phyloP scores from a whole-genome alignment of 2,888 invertebrate species.

The Allolobophora icterica region DNA sequence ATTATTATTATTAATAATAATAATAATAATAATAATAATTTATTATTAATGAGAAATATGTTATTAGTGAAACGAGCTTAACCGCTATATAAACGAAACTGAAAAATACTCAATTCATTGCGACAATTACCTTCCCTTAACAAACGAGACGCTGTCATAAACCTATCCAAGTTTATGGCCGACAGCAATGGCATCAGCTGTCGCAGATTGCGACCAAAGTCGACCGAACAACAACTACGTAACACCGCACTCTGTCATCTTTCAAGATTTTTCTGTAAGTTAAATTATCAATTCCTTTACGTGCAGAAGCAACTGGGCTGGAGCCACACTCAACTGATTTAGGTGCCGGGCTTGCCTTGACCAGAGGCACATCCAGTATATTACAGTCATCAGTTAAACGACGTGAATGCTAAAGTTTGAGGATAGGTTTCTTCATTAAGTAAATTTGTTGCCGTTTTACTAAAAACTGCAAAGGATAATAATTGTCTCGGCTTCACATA shows the following conservation, averaged over 20 bases:
- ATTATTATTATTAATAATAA: too few relatives aligned
- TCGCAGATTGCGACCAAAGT: background rate
- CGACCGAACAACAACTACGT: background rate
- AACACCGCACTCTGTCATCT: conserved; percentile 1
- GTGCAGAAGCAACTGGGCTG: background rate
- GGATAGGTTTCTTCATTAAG: too few relatives aligned
- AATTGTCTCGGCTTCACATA: too few relatives aligned
- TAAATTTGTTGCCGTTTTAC: too few relatives aligned
- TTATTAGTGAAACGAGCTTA: too few relatives aligned
- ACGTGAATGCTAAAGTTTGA: too few relatives aligned
- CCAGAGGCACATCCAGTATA: too few relatives aligned
- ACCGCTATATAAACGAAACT: background rate
- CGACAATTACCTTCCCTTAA: background rate
- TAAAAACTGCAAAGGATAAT: too few relatives aligned
- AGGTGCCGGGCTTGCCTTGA: too few relatives aligned
- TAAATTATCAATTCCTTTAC: background rate
- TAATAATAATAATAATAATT: too few relatives aligned
- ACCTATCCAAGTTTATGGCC: background rate
- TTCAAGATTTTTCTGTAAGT: conserved; percentile 11
- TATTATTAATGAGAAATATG: too few relatives aligned
- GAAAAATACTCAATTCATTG: background rate
- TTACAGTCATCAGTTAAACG: too few relatives aligned
- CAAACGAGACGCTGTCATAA: background rate
- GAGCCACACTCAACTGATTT: background rate
- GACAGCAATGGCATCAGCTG: background rate